These are phyloP conservation scores for Centroberyx gerrardi DNA, from an alignment of 2,797 vertebrate genomes.

Conservation along the genomic window DNA sequence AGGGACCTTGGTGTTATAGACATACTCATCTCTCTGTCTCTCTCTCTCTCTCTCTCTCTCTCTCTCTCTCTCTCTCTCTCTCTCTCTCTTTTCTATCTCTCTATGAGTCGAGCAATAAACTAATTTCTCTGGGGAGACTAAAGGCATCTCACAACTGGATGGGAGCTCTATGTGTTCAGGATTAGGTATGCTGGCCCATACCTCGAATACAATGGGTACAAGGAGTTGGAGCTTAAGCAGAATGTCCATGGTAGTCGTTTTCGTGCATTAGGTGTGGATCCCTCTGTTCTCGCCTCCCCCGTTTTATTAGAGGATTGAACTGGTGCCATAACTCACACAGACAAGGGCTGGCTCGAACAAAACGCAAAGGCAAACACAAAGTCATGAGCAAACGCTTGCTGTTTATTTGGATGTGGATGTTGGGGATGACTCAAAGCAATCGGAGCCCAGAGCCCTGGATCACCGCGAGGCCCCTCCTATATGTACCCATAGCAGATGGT, in stretches of 20 bases:
- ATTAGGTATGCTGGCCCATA: neutral
- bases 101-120: constrained; percentile 44
- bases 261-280: constrained; percentile 9
- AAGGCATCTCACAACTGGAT: constrained; percentile 37
- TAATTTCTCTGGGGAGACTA: constrained; percentile 65
- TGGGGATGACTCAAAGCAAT: constrained; percentile 62
- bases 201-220: neutral
- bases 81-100: constrained; percentile 31
- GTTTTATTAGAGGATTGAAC: constrained; percentile 54
- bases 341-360: constrained; percentile 40
- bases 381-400: constrained; percentile 52
- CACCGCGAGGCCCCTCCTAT: constrained; percentile 40
- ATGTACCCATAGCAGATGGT: constrained; percentile 66
- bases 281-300: neutral
- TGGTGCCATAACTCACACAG: constrained; percentile 54
- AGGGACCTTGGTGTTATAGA: constrained; percentile 63
- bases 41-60: constrained; percentile 17
- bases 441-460: constrained; percentile 55
- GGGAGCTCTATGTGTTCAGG: constrained; percentile 3
- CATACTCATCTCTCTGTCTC: constrained; percentile 35
- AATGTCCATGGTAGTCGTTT: constrained; percentile 16
- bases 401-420: constrained; percentile 68
- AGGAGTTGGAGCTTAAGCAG: constrained; percentile 10
- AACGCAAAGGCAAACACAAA: constrained; percentile 61
- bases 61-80: constrained; percentile 35